Conservation (phyloP, 2,797 vertebrate species). For the Molossus alvarezi region DNA sequence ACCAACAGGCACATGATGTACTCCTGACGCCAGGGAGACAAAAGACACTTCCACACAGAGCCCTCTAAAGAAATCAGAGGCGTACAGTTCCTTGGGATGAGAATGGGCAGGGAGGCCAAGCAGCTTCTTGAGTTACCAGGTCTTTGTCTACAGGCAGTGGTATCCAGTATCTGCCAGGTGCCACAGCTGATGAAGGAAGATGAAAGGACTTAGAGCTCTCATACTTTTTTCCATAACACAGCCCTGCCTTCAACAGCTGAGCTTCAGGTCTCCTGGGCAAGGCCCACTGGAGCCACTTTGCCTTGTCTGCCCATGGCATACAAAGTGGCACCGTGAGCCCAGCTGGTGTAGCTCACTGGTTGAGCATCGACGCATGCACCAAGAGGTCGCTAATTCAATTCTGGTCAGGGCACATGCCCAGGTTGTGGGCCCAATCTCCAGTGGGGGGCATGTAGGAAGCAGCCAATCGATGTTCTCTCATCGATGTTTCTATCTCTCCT, state of each 20-base stretch:
- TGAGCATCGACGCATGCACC: no score
- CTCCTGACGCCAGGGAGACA: constrained; percentile 78
- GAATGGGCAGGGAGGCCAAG: constrained; percentile 49
- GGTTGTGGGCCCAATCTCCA: no score
- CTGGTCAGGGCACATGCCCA: no score
- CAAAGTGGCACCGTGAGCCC: no score
- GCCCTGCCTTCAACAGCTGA: background rate
- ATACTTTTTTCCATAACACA: background rate
- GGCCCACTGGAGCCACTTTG: background rate
- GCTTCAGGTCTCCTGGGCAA: background rate
- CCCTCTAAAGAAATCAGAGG: constrained; percentile 73
- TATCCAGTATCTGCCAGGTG: constrained; percentile 83
- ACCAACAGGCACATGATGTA: constrained; percentile 73
- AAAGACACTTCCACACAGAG: constrained; percentile 70
- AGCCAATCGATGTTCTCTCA: no score
- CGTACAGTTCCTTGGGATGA: constrained; percentile 1
- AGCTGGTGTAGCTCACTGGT: no score
- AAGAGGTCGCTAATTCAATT: no score
- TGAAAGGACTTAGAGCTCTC: constrained; percentile 70
- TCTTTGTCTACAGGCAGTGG: constrained; percentile 67
- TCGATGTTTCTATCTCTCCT: no score
- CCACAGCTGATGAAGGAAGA: constrained; percentile 75
- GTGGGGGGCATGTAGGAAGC: no score
- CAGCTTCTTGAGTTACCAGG: constrained; percentile 76
- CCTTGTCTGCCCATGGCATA: background rate